Conservation (phyloP, 2,113 vertebrate genomes). For the Daphoenositta chrysoptera region DNA sequence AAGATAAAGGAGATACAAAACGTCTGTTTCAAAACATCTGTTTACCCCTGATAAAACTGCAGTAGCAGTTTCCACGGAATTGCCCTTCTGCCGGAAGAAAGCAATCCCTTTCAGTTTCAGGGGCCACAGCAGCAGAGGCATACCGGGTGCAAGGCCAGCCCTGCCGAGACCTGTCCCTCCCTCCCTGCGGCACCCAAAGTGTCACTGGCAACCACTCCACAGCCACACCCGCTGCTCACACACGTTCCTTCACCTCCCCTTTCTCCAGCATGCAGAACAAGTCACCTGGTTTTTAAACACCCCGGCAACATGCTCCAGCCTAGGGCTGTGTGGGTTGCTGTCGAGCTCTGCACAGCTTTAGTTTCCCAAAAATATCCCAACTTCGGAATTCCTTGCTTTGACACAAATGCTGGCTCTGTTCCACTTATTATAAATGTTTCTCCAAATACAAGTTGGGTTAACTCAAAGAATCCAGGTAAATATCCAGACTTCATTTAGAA, state of each 20-base stretch:
- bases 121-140: not conserved
- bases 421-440: not conserved
- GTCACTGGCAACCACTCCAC: not conserved
- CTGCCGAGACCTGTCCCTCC: not conserved
- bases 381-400: not conserved
- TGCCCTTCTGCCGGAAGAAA: not conserved
- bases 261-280: not conserved
- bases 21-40: not conserved
- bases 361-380: not conserved
- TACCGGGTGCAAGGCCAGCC: accelerated
- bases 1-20: not conserved
- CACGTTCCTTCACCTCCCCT: too few relatives aligned
- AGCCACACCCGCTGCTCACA: accelerated
- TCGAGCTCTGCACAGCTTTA: not conserved
- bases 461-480: not conserved
- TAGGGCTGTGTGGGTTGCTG: accelerated
- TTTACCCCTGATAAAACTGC: not conserved
- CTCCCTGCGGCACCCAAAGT: not conserved
- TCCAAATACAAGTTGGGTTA: not conserved
- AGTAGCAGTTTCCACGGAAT: not conserved
- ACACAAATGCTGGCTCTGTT: not conserved
- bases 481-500: not conserved
- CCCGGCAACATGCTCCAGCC: accelerated
- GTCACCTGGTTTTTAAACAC: not conserved
- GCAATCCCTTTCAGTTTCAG: not conserved